These are phyloP conservation scores for Phania funesta DNA, from an alignment of 2,888 invertebrate genomes.

Conservation along the genomic window DNA sequence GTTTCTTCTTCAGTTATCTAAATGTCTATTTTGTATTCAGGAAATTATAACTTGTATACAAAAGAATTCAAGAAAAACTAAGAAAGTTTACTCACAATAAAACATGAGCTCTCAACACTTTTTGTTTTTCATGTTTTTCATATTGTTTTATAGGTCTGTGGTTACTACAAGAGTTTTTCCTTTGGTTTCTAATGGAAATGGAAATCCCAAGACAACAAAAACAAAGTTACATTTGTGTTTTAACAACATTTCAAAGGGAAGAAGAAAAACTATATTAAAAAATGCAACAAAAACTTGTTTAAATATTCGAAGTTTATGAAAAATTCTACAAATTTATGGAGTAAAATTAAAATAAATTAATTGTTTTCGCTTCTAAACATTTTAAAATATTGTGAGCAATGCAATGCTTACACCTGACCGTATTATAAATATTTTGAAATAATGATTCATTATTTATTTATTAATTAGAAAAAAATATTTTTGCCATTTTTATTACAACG, in stretches of 20 bases:
- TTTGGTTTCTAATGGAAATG: slow-evolving; percentile 22
- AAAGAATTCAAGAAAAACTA: slow-evolving; percentile 11
- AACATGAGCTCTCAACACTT: slow-evolving; percentile 42
- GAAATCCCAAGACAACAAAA: slow-evolving; percentile 31
- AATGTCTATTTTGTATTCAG: slow-evolving; percentile 51
- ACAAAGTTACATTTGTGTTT: slow-evolving; percentile 29
- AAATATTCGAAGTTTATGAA: too few relatives aligned
- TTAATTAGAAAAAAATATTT: too few relatives aligned
- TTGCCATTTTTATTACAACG: too few relatives aligned
- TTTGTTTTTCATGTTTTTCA: slow-evolving; percentile 32
- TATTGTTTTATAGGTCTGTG: slow-evolving; percentile 24
- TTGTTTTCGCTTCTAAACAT: too few relatives aligned
- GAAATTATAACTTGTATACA: slow-evolving; percentile 50
- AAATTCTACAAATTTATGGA: too few relatives aligned
- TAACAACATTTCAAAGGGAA: slow-evolving; percentile 31
- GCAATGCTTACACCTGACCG: too few relatives aligned
- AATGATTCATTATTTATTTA: too few relatives aligned
- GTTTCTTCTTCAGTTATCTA: slow-evolving; percentile 23
- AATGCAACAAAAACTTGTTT: too few relatives aligned
- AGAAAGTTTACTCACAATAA: slow-evolving; percentile 24
- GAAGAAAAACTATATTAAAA: too few relatives aligned
- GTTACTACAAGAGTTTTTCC: slow-evolving; percentile 31
- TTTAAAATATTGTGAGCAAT: too few relatives aligned
- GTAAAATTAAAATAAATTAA: too few relatives aligned
- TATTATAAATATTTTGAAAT: too few relatives aligned